A percentile compares a stretch with the other conserved stretches of the same genome.
Evolutionary conservation across 2,888 invertebrate genomes (phyloP).

Genomic region (Volucella inanis): DNA sequence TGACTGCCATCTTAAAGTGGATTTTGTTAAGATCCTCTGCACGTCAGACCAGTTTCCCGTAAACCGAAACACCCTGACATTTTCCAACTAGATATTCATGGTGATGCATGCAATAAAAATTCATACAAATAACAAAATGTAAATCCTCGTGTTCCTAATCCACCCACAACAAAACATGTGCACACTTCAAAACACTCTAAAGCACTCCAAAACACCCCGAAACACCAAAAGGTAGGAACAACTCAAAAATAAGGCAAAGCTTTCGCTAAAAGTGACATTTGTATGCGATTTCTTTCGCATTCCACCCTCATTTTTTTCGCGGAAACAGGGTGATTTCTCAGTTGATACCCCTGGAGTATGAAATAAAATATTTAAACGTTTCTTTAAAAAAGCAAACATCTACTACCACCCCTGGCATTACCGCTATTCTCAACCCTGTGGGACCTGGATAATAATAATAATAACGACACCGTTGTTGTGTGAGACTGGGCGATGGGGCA

Average conservation of each 20-base stretch:
- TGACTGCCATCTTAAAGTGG: constrained; percentile 41
- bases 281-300: constrained; percentile 72
- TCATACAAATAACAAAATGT: constrained; percentile 78
- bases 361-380: constrained; percentile 82
- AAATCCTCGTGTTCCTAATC: constrained; percentile 72
- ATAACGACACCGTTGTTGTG: constrained; percentile 68
- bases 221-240: constrained; percentile 20
- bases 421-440: constrained; percentile 18
- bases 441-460: constrained; percentile 70
- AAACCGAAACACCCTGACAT: constrained; percentile 49
- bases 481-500: constrained; percentile 1
- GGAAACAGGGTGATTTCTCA: constrained; percentile 71
- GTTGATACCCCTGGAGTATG: constrained; percentile 80
- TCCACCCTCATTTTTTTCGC: constrained; percentile 13
- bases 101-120: constrained; percentile 82
- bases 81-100: constrained; percentile 80
- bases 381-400: constrained; percentile 59
- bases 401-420: neutral
- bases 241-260: constrained; percentile 18
- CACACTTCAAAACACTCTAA: constrained; percentile 6
- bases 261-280: constrained; percentile 62
- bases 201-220: neutral
- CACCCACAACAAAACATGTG: constrained; percentile 49
- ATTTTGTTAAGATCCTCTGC: constrained; percentile 16
- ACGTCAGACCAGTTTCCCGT: constrained; percentile 51